Conservation (phyloP, 1,140 invertebrate genomes). For the Pseudomyrmex dendroicus region DNA sequence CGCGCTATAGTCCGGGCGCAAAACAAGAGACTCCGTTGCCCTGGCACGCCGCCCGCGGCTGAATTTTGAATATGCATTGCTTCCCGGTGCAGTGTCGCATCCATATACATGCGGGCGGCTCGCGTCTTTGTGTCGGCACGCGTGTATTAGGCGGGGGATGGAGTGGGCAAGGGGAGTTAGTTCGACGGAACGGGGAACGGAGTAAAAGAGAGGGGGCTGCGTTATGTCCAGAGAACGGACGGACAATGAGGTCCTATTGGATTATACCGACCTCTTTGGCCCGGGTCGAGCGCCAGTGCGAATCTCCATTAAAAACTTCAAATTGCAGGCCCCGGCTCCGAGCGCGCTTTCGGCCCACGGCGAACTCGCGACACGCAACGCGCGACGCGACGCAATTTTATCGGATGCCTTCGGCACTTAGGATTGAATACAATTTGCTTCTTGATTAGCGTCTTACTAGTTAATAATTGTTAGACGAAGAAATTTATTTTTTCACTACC, state of each 20-base stretch:
- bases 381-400: slow-evolving; percentile 22
- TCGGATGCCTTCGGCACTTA: slow-evolving; percentile 37
- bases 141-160: slow-evolving; percentile 55
- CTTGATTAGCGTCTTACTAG: too few species aligned
- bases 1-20: slow-evolving; percentile 79
- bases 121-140: slow-evolving; percentile 70
- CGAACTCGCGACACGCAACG: neutral
- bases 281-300: slow-evolving; percentile 74
- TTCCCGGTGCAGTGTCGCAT: slow-evolving; percentile 76
- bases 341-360: neutral
- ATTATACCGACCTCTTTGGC: slow-evolving; percentile 82
- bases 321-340: slow-evolving; percentile 63
- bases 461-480: neutral
- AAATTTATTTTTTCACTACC: neutral
- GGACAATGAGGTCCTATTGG: slow-evolving; percentile 82
- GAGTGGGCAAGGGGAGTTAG: neutral
- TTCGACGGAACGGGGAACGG: neutral
- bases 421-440: neutral
- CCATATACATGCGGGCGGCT: slow-evolving; percentile 70
- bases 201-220: slow-evolving; percentile 6
- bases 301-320: slow-evolving; percentile 82
- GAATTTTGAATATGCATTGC: slow-evolving; percentile 85
- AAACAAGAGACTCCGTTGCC: slow-evolving; percentile 79
- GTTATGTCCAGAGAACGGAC: slow-evolving; percentile 74
- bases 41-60: slow-evolving; percentile 81